These are phyloP conservation scores for Aspidiotus rigidus DNA, from an alignment of 2,888 invertebrate species.

Conservation along the genomic window DNA sequence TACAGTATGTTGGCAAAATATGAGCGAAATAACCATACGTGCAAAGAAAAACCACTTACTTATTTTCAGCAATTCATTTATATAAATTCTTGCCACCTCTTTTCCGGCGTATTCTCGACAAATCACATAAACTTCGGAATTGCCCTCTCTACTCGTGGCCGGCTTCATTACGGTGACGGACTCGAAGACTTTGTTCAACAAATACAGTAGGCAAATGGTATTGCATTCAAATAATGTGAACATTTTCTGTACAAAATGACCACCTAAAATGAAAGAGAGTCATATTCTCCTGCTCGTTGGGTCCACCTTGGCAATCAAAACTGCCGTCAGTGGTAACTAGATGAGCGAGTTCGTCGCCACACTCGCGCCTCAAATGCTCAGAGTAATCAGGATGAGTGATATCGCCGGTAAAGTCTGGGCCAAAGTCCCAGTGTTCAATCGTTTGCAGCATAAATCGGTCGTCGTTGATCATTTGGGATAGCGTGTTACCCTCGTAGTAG, in stretches of 20 bases:
- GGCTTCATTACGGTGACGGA: conserved; percentile 75
- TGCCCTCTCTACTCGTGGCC: conserved; percentile 82
- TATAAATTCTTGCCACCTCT: conserved; percentile 38
- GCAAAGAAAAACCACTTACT: conserved; percentile 11
- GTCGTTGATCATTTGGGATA: conserved; percentile 63
- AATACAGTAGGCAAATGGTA: conserved; percentile 68
- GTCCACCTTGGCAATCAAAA: conserved; percentile 73
- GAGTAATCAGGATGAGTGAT: conserved; percentile 55
- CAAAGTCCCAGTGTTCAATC: conserved; percentile 74
- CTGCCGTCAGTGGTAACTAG: conserved; percentile 91
- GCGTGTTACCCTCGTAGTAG: conserved; percentile 76
- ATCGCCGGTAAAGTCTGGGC: conserved; percentile 75
- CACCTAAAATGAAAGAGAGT: conserved; percentile 49
- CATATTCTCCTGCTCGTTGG: conserved; percentile 76
- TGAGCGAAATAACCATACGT: background rate
- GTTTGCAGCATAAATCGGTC: conserved; percentile 76
- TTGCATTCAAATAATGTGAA: conserved; percentile 81
- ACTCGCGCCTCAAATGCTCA: background rate
- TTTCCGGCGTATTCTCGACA: conserved; percentile 50
- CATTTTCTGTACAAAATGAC: conserved; percentile 74
- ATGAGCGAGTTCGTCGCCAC: conserved; percentile 17
- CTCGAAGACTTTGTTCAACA: conserved; percentile 67
- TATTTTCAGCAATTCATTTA: conserved; percentile 43
- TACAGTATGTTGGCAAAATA: background rate
- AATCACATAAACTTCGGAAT: conserved; percentile 84